These are phyloP conservation scores for Schizopygopsis pylzovi DNA, from an alignment of 2,797 vertebrate genomes.

Conservation along the genomic window DNA sequence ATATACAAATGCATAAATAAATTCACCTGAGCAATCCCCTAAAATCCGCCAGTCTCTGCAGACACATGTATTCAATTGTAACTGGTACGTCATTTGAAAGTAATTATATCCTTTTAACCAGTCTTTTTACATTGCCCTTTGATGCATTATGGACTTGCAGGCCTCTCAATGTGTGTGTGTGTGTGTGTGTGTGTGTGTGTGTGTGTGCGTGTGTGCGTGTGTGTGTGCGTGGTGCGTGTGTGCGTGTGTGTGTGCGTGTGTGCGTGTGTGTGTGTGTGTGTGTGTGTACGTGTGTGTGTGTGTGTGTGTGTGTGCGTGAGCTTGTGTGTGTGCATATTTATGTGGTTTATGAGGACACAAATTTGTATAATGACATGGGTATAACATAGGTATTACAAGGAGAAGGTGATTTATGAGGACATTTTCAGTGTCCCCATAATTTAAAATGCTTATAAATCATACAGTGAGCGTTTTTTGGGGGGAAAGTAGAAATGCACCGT, in stretches of 20 bases:
- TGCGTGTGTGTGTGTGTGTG: not conserved
- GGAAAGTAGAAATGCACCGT: no score
- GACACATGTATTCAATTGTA: conserved; percentile 45
- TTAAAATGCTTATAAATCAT: no score
- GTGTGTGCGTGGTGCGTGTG: not conserved
- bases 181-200: not conserved
- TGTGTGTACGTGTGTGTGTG: not conserved
- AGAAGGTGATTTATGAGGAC: no score
- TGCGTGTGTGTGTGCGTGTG: not conserved
- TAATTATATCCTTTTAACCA: conserved; percentile 44
- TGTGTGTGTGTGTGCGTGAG: not conserved
- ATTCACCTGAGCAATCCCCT: not conserved
- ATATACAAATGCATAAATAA: not conserved
- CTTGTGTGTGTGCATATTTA: not conserved
- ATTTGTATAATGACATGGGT: no score
- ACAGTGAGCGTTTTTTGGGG: no score
- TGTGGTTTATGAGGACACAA: no score
- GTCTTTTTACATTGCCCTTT: conserved; percentile 40
- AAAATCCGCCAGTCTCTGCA: not conserved
- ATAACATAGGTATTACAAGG: no score
- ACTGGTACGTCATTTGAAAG: conserved; percentile 32
- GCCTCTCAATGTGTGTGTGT: not conserved
- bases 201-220: not conserved
- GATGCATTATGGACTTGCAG: conserved; percentile 50
- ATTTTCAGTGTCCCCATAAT: no score